phyloP scores from a whole-genome alignment of 2,888 invertebrate species.

The Xestia sexstrigata region DNA sequence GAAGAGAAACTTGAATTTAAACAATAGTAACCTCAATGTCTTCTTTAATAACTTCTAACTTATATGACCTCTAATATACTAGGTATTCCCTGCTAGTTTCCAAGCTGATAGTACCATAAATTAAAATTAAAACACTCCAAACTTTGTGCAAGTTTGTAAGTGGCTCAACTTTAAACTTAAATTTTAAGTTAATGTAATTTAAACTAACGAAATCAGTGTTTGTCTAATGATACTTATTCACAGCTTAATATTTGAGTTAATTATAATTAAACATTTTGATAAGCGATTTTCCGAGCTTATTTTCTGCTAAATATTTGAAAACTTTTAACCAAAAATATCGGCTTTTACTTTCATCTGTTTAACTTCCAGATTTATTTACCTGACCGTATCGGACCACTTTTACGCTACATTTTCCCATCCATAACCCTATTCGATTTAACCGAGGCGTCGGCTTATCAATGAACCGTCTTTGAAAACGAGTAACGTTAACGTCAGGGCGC shows the following conservation, averaged over 20 bases:
- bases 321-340: neutral
- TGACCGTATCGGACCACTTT: slow-evolving; percentile 52
- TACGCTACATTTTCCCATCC: slow-evolving; percentile 43
- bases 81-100: slow-evolving; percentile 28
- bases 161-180: slow-evolving; percentile 38
- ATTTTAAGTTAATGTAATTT: slow-evolving; percentile 37
- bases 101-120: slow-evolving; percentile 47
- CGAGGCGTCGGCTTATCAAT: slow-evolving; percentile 59
- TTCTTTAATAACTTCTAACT: slow-evolving; percentile 30
- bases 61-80: slow-evolving; percentile 23
- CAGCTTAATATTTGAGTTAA: slow-evolving; percentile 7
- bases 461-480: slow-evolving; percentile 57
- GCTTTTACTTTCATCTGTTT: slow-evolving; percentile 12
- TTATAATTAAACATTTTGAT: slow-evolving; percentile 28
- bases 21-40: slow-evolving; percentile 10
- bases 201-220: slow-evolving; percentile 48
- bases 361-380: slow-evolving; percentile 47
- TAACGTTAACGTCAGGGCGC: slow-evolving; percentile 47
- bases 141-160: slow-evolving; percentile 44
- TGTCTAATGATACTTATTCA: slow-evolving; percentile 29
- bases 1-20: slow-evolving; percentile 18
- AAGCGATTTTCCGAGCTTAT: neutral
- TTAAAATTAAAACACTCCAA: slow-evolving; percentile 58
- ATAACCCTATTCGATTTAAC: slow-evolving; percentile 55
- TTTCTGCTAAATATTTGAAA: neutral